Conservation (phyloP, 1,140 invertebrate species). For the Neodiprion fabricii region DNA sequence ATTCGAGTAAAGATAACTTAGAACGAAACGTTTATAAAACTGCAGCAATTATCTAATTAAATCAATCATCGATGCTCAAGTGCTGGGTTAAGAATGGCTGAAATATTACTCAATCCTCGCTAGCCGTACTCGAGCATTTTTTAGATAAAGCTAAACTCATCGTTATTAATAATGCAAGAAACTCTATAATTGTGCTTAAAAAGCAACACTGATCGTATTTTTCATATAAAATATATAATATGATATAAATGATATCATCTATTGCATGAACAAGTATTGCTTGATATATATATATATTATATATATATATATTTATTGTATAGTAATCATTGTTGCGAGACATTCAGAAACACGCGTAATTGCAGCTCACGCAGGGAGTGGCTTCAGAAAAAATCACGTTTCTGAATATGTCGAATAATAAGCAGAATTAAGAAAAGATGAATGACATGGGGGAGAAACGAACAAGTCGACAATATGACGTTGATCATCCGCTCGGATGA, state of each 20-base stretch:
- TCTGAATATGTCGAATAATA: constrained; percentile 45
- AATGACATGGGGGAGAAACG: constrained; percentile 15
- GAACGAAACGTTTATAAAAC: constrained; percentile 20
- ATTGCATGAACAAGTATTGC: background rate
- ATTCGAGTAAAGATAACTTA: background rate
- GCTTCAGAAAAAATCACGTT: constrained; percentile 21
- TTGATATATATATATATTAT: constrained; percentile 20
- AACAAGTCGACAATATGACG: no score
- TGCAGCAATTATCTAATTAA: background rate
- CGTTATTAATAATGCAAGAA: constrained; percentile 18
- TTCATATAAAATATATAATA: constrained; percentile 34
- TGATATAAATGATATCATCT: constrained; percentile 26
- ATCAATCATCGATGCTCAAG: background rate
- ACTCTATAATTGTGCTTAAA: constrained; percentile 12
- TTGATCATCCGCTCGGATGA: background rate
- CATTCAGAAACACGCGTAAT: constrained; percentile 37
- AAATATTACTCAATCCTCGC: constrained; percentile 62
- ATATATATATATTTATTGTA: constrained; percentile 24
- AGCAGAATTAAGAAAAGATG: constrained; percentile 20
- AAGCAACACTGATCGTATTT: constrained; percentile 30
- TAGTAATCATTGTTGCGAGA: constrained; percentile 38
- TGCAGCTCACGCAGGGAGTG: background rate
- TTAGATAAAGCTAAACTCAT: constrained; percentile 15
- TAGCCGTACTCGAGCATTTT: constrained; percentile 42
- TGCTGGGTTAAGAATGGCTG: constrained; percentile 14